phyloP scores from a whole-genome alignment of 2,888 invertebrate genomes.

The Spisula solida region DNA sequence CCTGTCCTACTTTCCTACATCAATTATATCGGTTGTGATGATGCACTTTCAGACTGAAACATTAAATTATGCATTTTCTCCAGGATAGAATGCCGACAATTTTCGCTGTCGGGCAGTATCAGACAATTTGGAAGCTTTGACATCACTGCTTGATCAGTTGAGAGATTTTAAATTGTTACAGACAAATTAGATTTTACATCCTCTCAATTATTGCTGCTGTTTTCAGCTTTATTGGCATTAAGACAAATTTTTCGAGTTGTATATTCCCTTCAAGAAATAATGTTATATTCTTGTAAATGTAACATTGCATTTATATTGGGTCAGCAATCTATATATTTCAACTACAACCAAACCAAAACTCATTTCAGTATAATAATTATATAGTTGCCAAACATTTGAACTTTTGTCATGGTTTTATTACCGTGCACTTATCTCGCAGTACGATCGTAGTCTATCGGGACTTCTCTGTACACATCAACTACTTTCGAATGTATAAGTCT shows the following conservation, averaged over 20 bases:
- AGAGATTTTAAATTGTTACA: neutral
- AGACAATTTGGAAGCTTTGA: neutral
- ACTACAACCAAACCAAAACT: too few species aligned
- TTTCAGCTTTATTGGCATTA: neutral
- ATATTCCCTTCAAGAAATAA: neutral
- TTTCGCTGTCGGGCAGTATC: neutral
- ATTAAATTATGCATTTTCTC: neutral
- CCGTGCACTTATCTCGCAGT: too few species aligned
- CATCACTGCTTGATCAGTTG: neutral
- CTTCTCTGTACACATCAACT: too few species aligned
- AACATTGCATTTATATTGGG: neutral
- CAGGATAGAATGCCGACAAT: neutral
- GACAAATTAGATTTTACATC: constrained; percentile 8
- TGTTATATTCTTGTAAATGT: neutral
- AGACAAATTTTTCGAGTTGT: neutral
- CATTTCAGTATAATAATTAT: too few species aligned
- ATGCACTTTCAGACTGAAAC: neutral
- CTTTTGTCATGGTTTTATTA: too few species aligned
- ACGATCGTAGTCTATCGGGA: too few species aligned
- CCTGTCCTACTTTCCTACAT: too few species aligned
- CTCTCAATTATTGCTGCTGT: neutral
- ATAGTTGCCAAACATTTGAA: too few species aligned
- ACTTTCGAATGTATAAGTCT: too few species aligned
- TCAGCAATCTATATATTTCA: neutral
- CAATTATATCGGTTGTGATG: neutral